Conservation (phyloP, 2,888 invertebrate genomes). For the Pollenia angustigena region DNA sequence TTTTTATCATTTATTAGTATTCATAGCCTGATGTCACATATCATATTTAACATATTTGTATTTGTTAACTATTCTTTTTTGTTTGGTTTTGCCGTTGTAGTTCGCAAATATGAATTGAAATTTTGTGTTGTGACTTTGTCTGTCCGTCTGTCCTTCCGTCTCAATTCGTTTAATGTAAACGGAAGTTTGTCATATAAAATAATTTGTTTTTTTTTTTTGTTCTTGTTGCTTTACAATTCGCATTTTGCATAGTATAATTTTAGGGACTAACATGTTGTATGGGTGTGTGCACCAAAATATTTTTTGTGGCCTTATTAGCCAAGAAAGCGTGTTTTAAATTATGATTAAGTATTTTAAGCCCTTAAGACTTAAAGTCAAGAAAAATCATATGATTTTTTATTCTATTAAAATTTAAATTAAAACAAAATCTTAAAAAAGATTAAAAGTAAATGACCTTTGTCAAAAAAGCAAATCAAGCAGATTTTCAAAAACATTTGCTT, state of each 20-base stretch:
- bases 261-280: not conserved
- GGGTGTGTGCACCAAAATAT: not conserved
- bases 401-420: conserved; percentile 12
- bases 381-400: not conserved
- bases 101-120: conserved; percentile 24
- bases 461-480: too few relatives aligned
- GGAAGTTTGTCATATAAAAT: conserved; percentile 60
- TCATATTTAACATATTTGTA: conserved; percentile 75
- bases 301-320: conserved; percentile 42
- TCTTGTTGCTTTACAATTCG: conserved; percentile 50
- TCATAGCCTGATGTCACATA: conserved; percentile 80
- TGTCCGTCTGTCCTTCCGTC: not conserved
- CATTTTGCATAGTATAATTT: conserved; percentile 48
- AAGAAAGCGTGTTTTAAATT: conserved; percentile 25
- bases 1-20: conserved; percentile 78
- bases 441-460: not conserved
- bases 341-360: conserved; percentile 1
- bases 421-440: not conserved
- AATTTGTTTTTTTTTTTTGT: conserved; percentile 33
- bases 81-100: not conserved
- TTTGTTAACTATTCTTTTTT: conserved; percentile 39
- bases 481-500: not conserved
- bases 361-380: conserved; percentile 18
- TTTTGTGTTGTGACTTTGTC: conserved; percentile 12
- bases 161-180: conserved; percentile 27